A percentile compares a stretch with the other conserved stretches of the same genome.
Evolutionary conservation across 2,113 vertebrate genomes (phyloP).

Genomic region (Xiphorhynchus elegans): DNA sequence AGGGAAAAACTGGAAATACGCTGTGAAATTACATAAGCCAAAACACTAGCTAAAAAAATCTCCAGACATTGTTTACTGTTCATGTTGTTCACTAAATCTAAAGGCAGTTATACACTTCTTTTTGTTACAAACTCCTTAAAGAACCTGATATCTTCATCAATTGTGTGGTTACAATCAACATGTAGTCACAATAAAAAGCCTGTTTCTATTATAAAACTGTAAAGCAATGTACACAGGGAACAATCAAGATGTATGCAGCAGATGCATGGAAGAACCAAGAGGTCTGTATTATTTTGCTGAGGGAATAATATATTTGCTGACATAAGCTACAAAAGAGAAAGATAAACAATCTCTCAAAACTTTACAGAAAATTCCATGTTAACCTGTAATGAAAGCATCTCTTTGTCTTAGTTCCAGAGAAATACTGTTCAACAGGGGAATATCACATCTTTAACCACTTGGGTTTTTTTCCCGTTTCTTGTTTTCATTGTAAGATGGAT

Average conservation of each 20-base stretch:
- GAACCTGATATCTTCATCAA: neutral
- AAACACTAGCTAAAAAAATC: neutral
- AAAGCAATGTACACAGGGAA: neutral
- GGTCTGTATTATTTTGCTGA: neutral
- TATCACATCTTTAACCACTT: neutral
- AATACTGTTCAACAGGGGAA: neutral
- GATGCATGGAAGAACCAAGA: neutral
- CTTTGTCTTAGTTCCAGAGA: neutral
- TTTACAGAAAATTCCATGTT: neutral
- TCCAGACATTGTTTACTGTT: neutral
- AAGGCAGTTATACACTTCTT: neutral
- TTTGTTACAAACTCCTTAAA: neutral
- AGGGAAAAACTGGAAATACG: neutral
- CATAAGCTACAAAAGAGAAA: neutral
- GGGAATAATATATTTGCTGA: neutral
- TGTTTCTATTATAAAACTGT: neutral
- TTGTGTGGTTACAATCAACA: neutral
- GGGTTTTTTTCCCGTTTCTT: neutral
- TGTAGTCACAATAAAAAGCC: neutral
- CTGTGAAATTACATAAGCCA: neutral
- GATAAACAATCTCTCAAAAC: constrained; percentile 8
- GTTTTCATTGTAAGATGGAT: neutral
- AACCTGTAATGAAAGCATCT: neutral
- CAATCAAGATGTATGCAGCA: neutral
- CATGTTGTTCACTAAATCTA: neutral